Evolutionary conservation across 2,797 vertebrate genomes (phyloP), one percentile per base, ranked within the genome.

Genomic region (Scyliorhinus canicula): DNA sequence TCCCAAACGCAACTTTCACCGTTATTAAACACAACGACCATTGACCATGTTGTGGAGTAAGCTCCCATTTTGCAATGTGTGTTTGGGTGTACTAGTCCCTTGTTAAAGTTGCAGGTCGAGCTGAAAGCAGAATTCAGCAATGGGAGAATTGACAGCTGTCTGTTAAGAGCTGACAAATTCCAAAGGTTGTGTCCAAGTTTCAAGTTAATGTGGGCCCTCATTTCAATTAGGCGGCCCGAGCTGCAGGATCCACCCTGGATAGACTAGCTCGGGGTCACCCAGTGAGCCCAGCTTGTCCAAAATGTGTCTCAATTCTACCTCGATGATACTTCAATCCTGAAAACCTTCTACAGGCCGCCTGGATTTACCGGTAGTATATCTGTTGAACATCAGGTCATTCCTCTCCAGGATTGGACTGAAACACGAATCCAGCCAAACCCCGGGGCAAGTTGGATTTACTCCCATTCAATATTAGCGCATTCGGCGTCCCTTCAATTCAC

Each of bases 281-380:
- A 65, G 63, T 65, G 24, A 5, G 40, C 44, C 19, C 28, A 50
- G 79, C 88, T 55, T 74, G 90, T 63, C 95, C 95, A 95, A 96
- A 95, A 97, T 96, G 14, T 79, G 95, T 96, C 95, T 95, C 95
- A 95, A 96, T 96, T 97, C 97, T 97, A 97, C 97, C 96, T 96
- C 96, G 96, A 96, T 96, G 96, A 96, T 97, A 96, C 96, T 96
- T 95, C 95, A 96, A 96, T 96, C 96, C 97, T 44, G 21, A 26
- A 77, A 69, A 82, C 79, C 40, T 69, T 91, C 11, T 60, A 60
- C 11, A 88, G 55, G 96, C 95, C 35, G 65, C 47, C 55, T 65
- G n/a, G 6, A 95, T 77, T 55, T 31, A 11, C 60, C 60, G n/a
- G 28, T 95, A 79, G 95, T 95, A 28, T 95, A 96, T 96, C 95